A percentile compares a stretch with the other conserved stretches of the same genome.
Conservation (phyloP, 2,888 invertebrate genomes). For the Arge pagana region DNA sequence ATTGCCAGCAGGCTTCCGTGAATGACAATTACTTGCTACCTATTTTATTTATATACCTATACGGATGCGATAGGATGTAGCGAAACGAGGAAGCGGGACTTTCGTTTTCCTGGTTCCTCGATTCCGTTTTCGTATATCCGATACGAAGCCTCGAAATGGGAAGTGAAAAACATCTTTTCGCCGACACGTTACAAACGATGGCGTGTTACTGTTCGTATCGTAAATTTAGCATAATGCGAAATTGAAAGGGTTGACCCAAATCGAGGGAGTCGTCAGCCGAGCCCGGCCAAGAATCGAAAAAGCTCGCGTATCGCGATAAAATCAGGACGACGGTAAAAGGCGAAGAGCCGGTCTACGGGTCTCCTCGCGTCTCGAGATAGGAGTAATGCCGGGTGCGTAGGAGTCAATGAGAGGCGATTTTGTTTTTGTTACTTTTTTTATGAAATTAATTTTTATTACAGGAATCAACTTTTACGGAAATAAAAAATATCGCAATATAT, state of each 20-base stretch:
- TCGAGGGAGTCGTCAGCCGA: constrained; percentile 15
- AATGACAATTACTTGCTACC: constrained; percentile 17
- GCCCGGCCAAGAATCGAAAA: background rate
- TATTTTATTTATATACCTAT: background rate
- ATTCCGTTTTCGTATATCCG: too few species aligned
- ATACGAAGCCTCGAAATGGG: too few species aligned
- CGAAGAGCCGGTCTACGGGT: too few species aligned
- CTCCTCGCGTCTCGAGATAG: too few species aligned
- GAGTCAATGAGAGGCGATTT: too few species aligned
- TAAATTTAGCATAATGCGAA: constrained; percentile 25
- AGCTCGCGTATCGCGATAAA: too few species aligned
- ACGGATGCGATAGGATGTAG: background rate
- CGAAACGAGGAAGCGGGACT: too few species aligned
- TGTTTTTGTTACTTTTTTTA: constrained; percentile 8
- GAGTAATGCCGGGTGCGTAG: too few species aligned
- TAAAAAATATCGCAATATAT: constrained; percentile 19
- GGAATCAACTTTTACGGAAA: constrained; percentile 13
- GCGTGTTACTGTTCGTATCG: constrained; percentile 5
- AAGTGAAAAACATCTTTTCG: too few species aligned
- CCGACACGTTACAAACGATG: constrained; percentile 20
- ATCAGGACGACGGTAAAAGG: too few species aligned
- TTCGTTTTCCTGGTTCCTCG: too few species aligned
- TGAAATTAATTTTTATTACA: constrained; percentile 21
- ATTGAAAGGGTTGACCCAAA: constrained; percentile 27
- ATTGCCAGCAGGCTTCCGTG: constrained; percentile 6